phyloP scores from a whole-genome alignment of 2,797 vertebrate genomes.

The Gallinago stenura region DNA sequence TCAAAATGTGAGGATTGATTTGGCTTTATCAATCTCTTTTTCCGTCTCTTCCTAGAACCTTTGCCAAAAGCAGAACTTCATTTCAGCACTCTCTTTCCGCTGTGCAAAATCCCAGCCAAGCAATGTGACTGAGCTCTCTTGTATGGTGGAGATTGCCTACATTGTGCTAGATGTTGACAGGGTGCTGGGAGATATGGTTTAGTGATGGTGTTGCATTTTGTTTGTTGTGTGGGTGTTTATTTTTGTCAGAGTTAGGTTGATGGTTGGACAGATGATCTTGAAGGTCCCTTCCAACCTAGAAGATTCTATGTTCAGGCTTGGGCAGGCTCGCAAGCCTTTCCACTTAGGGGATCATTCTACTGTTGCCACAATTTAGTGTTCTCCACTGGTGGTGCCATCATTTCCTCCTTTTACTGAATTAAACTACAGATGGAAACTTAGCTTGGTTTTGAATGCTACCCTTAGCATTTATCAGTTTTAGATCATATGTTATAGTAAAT shows the following conservation, averaged over 20 bases:
- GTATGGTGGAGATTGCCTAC: neutral
- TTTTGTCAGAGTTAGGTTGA: too few relatives aligned
- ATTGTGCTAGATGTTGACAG: rapidly evolving
- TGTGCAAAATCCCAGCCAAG: neutral
- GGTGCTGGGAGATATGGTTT: too few relatives aligned
- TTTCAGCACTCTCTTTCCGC: neutral
- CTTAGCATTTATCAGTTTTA: neutral
- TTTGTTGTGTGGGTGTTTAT: too few relatives aligned
- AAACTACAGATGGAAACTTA: neutral
- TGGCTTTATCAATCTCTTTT: neutral
- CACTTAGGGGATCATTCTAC: neutral
- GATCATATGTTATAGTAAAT: neutral
- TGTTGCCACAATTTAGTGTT: neutral
- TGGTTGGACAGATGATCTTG: too few relatives aligned
- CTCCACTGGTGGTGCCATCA: neutral
- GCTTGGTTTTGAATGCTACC: neutral
- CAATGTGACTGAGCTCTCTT: neutral
- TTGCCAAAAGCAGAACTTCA: neutral
- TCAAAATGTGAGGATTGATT: neutral
- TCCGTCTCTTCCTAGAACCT: neutral
- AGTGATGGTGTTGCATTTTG: too few relatives aligned
- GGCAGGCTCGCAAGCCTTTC: neutral
- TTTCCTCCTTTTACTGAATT: neutral
- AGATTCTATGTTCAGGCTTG: neutral
- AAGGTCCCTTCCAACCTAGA: too few relatives aligned